These are phyloP conservation scores for Maconellicoccus hirsutus DNA, from an alignment of 1,140 invertebrate genomes.

Conservation along the genomic window DNA sequence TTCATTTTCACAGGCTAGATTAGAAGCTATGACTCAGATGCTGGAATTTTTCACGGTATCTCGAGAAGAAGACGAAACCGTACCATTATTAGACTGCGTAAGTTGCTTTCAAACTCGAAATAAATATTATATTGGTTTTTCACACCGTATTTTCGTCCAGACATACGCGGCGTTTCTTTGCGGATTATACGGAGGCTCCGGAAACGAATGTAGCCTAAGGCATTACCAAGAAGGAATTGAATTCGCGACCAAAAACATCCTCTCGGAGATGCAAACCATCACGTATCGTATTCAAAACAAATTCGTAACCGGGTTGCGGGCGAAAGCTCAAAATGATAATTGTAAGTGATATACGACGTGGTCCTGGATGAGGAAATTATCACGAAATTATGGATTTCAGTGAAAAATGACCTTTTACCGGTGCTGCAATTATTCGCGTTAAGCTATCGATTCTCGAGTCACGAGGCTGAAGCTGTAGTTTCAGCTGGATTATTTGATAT, in stretches of 20 bases:
- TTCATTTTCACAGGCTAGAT: background rate
- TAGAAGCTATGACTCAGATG: constrained; percentile 5
- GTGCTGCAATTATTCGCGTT: background rate
- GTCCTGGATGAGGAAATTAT: too few species aligned
- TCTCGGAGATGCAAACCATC: constrained; percentile 1
- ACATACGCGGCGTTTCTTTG: background rate
- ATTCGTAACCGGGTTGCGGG: background rate
- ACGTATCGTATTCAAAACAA: background rate
- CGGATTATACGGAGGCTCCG: background rate
- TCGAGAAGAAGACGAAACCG: background rate
- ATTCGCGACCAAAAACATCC: background rate
- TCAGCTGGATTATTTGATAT: background rate
- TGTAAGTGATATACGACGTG: background rate
- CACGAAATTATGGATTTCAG: background rate
- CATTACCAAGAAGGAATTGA: background rate
- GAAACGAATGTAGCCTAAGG: background rate
- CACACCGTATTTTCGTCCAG: too few species aligned
- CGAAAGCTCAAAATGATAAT: background rate
- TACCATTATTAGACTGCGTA: background rate
- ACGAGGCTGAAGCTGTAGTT: constrained; percentile 3
- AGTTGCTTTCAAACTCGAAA: background rate
- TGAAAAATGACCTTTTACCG: background rate
- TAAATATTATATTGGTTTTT: background rate
- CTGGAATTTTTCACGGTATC: background rate
- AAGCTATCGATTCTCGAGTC: background rate